Conservation (phyloP, 2,113 vertebrate genomes). For the Muntiacus reevesi region DNA sequence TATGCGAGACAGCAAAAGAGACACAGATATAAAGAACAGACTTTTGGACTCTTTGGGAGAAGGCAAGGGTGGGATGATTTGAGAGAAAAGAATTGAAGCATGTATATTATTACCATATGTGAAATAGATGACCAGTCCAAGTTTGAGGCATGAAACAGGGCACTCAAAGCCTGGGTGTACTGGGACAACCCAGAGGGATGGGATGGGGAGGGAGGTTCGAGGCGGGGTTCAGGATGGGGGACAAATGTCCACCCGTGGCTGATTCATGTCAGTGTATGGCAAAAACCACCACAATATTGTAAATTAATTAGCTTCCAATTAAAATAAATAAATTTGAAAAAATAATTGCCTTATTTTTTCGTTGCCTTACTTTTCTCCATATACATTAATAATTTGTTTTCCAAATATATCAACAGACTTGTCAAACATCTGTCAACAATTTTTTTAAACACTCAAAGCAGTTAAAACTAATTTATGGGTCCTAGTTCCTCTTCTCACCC, state of each 20-base stretch:
- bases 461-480: background rate
- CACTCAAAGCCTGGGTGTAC: background rate
- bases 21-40: background rate
- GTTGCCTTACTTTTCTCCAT: background rate
- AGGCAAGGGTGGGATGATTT: background rate
- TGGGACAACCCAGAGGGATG: background rate
- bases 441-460: background rate
- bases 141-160: background rate
- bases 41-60: background rate
- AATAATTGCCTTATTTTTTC: background rate
- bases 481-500: background rate
- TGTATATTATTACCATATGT: background rate
- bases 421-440: background rate
- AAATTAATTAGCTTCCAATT: background rate
- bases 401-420: background rate
- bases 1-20: background rate
- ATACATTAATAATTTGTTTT: background rate
- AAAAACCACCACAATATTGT: background rate
- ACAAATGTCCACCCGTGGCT: background rate
- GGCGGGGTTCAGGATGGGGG: rapidly evolving
- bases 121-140: background rate
- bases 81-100: background rate
- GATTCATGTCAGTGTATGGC: background rate
- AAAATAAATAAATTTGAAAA: background rate
- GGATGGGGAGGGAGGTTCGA: background rate